phyloP scores from a whole-genome alignment of 2,113 vertebrate species.

The Lamprotornis superbus region DNA sequence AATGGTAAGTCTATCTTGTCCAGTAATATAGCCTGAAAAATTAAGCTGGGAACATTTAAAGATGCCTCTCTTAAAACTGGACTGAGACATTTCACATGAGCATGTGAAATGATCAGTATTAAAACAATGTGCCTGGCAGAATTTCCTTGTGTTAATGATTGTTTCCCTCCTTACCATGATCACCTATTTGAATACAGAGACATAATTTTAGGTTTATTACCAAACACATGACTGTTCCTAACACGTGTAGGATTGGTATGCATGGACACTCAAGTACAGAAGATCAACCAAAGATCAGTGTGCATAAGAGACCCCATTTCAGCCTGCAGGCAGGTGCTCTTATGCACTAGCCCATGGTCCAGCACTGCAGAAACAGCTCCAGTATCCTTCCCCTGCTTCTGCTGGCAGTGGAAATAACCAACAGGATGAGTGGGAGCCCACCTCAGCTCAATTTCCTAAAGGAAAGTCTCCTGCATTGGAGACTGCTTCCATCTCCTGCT shows the following conservation, averaged over 20 bases:
- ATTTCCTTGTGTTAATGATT: background rate
- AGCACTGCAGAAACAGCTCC: background rate
- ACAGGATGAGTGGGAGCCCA: background rate
- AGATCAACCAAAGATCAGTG: background rate
- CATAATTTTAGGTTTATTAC: background rate
- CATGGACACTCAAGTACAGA: background rate
- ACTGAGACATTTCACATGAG: background rate
- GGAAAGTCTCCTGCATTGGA: background rate
- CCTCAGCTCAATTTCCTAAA: background rate
- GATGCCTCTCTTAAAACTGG: background rate
- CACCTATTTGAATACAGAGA: background rate
- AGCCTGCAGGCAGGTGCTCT: background rate
- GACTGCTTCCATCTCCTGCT: background rate
- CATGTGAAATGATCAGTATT: background rate
- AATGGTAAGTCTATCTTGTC: background rate
- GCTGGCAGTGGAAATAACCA: background rate
- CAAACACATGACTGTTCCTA: background rate
- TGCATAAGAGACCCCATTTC: background rate
- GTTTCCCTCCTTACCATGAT: background rate
- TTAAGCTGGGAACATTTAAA: background rate
- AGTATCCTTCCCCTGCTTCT: background rate
- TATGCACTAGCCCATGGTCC: background rate
- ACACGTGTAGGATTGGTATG: background rate
- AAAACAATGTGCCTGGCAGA: background rate
- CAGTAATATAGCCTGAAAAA: background rate